phyloP scores from a whole-genome alignment of 1,140 invertebrate species.

The Diuraphis noxia region DNA sequence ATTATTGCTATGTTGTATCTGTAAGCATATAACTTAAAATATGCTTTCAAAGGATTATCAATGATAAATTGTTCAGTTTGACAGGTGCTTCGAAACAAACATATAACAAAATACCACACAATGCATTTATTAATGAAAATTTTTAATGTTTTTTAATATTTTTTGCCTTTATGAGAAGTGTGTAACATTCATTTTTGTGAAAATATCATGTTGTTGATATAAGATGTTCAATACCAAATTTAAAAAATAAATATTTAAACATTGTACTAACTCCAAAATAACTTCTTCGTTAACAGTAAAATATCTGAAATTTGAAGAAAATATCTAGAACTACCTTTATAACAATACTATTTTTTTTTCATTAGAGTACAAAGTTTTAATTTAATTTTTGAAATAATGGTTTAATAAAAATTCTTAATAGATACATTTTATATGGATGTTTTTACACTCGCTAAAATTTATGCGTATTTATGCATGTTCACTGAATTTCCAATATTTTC shows the following conservation, averaged over 20 bases:
- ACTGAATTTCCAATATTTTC: not conserved
- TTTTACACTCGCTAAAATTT: not conserved
- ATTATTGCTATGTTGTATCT: not conserved
- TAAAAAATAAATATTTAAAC: not conserved
- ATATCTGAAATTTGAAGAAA: not conserved
- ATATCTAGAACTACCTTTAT: not conserved
- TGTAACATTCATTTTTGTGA: not conserved
- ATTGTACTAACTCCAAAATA: not conserved
- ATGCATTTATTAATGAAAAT: no score
- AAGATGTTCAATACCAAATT: not conserved
- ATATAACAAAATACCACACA: not conserved
- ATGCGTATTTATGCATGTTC: no score
- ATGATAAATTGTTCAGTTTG: not conserved
- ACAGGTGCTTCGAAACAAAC: no score
- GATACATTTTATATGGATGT: not conserved
- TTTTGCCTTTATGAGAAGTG: not conserved
- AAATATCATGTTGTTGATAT: not conserved
- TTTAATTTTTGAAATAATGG: not conserved
- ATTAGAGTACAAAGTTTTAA: not conserved
- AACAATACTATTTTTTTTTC: not conserved
- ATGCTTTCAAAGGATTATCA: not conserved
- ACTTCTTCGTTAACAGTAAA: not conserved
- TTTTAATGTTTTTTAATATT: not conserved
- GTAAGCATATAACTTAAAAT: not conserved
- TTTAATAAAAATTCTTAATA: not conserved